Evolutionary conservation across 2,888 invertebrate genomes (phyloP), one percentile per base, ranked within the genome.

Genomic region (Dexiosoma caninum): DNA sequence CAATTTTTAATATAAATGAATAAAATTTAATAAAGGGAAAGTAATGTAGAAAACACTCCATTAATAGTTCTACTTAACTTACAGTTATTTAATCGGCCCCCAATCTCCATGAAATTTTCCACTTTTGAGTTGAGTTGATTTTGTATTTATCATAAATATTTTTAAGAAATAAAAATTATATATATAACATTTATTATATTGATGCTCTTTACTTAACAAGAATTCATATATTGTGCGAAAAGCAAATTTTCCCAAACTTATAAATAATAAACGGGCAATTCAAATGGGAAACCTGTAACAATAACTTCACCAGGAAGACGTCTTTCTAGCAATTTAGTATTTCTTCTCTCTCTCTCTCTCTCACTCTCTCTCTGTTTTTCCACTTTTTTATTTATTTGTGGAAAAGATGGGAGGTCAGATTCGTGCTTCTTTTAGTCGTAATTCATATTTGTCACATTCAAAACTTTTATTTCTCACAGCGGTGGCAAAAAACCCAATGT

Each of bases 401-500:
- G 7, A 16, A 21, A n/a, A 16, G 23, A 2, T 27, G 14, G 40
- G 27, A 19, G 19, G 19, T 27, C 44, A 51, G 57, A 64, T 16
- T 57, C 35, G 9, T 64, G 55, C 74, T 69, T 75, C 53, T 60
- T 51, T 60, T 67, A 60, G 64, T 35, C 64, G 53, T 76, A 71
- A 80, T 76, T 80, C 71, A 76, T 80, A 71, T 76, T 76, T 76
- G 76, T 76, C 66, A 71, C 80, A 71, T 67, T 60, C 27, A 67
- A 51, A 60, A 49, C 46, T 71, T 66, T 79, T 74, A 44, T 64
- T 42, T 62, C 44, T 16, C 46, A 51, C 53, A 46, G 40, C 55
- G 64, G 9, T 30, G 0, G 19, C 21, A 55, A 1, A 16, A 16
- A 32, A 9, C 16, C 16, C 27, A 55, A 23, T 32, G 35, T 66